These are phyloP conservation scores for Chrysogorgia sp. DNA, from an alignment of 92 coral and sea anemone species.

Conservation along the genomic window DNA sequence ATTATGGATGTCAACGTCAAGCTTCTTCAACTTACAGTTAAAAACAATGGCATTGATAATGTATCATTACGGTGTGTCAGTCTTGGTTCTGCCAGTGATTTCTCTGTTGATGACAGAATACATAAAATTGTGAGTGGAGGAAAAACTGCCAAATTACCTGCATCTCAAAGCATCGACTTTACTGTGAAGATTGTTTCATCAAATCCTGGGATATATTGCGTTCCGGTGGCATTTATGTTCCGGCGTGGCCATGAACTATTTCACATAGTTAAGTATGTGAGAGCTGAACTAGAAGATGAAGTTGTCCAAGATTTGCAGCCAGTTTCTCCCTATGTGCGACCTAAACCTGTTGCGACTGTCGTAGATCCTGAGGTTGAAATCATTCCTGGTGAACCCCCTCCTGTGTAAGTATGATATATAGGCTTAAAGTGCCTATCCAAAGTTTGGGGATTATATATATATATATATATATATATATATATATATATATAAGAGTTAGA, in stretches of 20 bases:
- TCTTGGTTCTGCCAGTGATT: neutral
- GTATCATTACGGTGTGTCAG: conserved; percentile 2
- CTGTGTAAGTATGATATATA: conserved; percentile 46
- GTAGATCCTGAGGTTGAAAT: conserved; percentile 72
- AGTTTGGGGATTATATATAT: too few species aligned
- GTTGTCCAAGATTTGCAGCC: conserved; percentile 71
- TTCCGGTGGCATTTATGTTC: conserved; percentile 32
- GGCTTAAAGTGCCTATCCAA: neutral
- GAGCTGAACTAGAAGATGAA: conserved; percentile 67
- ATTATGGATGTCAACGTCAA: conserved; percentile 4
- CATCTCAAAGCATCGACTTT: neutral
- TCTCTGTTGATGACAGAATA: neutral
- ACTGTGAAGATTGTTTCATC: neutral
- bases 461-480: too few species aligned
- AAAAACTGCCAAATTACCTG: neutral
- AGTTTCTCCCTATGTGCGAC: conserved; percentile 64
- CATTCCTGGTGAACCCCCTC: conserved; percentile 72
- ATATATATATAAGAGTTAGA: too few species aligned
- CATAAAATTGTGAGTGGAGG: conserved; percentile 10
- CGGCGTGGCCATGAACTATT: conserved; percentile 32
- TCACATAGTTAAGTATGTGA: conserved; percentile 73
- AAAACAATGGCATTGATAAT: neutral
- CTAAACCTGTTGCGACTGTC: conserved; percentile 71
- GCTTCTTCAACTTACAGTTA: conserved; percentile 26
- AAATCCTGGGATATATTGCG: conserved; percentile 16